These are phyloP conservation scores for Axea sp. DNA, from an alignment of 2,888 invertebrate species.

Conservation along the genomic window DNA sequence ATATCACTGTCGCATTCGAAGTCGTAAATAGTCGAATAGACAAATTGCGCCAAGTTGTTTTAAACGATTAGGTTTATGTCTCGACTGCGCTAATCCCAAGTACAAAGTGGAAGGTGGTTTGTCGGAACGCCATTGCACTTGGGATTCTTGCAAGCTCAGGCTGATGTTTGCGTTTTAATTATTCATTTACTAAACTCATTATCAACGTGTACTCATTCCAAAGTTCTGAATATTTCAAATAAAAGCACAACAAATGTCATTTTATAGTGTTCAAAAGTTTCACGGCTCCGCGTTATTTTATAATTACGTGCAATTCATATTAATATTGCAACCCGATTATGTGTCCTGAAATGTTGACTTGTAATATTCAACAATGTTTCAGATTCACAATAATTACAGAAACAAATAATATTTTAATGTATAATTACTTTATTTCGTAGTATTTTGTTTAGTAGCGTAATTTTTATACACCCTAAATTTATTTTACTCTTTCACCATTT, in stretches of 20 bases:
- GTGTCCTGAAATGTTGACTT: too few relatives aligned
- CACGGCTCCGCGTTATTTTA: background rate
- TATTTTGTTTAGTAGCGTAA: too few relatives aligned
- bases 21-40: constrained; percentile 16
- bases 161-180: constrained; percentile 56
- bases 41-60: constrained; percentile 21
- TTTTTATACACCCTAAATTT: too few relatives aligned
- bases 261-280: constrained; percentile 15
- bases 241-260: constrained; percentile 30
- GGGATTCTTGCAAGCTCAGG: constrained; percentile 29
- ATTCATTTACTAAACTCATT: constrained; percentile 55
- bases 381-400: too few relatives aligned
- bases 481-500: too few relatives aligned
- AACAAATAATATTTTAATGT: too few relatives aligned
- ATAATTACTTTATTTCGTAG: too few relatives aligned
- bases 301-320: too few relatives aligned
- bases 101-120: constrained; percentile 21
- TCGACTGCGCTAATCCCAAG: constrained; percentile 31
- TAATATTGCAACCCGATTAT: too few relatives aligned
- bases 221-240: constrained; percentile 32
- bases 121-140: constrained; percentile 21
- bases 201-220: constrained; percentile 38
- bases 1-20: background rate
- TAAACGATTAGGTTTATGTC: constrained; percentile 36
- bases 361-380: too few relatives aligned